Conservation (phyloP, 1,140 invertebrate species). For the Triops longicaudatus region DNA sequence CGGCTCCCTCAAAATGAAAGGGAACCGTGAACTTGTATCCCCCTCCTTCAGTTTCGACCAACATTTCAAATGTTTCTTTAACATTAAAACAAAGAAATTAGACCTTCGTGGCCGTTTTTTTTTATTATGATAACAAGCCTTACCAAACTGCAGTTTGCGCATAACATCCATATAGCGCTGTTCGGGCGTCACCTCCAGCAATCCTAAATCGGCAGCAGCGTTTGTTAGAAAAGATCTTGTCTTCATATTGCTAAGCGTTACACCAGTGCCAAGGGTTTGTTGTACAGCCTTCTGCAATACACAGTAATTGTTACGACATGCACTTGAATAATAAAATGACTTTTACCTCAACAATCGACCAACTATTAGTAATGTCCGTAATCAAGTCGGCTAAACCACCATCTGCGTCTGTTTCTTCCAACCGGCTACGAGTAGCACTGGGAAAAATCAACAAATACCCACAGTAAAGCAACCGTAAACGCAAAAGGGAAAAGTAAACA, state of each 20-base stretch:
- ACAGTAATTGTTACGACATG: background rate
- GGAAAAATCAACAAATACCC: no score
- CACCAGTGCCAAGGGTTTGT: background rate
- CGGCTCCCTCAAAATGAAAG: conserved; percentile 85
- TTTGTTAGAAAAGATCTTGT: background rate
- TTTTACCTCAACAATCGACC: conserved; percentile 23
- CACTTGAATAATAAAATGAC: background rate
- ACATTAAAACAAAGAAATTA: conserved; percentile 34
- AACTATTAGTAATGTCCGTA: conserved; percentile 23
- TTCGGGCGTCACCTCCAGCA: conserved; percentile 39
- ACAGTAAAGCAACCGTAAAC: no score
- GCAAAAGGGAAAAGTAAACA: no score
- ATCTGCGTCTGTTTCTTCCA: conserved; percentile 22
- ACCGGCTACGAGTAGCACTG: conserved; percentile 19
- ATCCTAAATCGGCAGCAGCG: background rate
- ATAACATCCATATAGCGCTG: conserved; percentile 70
- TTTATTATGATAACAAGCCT: conserved; percentile 37
- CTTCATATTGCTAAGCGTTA: background rate
- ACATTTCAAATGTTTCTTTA: conserved; percentile 90
- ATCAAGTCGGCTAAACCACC: conserved; percentile 24
- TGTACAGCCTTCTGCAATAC: background rate
- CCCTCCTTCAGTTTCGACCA: conserved; percentile 60
- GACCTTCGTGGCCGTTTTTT: background rate
- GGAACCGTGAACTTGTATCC: conserved; percentile 67
- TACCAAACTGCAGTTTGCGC: conserved; percentile 80